Conservation (phyloP, 2,113 vertebrate species). For the Elanus axillaris region DNA sequence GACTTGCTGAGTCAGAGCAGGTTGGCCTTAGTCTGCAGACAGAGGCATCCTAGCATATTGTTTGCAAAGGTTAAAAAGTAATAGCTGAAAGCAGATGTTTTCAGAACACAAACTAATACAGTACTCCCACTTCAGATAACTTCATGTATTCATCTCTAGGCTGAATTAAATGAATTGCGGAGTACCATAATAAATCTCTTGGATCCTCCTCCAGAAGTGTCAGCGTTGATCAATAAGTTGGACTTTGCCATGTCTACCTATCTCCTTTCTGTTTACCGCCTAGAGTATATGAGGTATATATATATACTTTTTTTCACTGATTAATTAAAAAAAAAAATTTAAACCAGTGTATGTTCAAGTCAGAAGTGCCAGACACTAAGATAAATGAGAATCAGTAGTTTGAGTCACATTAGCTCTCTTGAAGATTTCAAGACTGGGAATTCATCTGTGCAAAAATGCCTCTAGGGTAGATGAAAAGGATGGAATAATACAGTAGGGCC, state of each 20-base stretch:
- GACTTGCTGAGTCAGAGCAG: neutral
- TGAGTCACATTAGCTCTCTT: neutral
- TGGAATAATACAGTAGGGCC: neutral
- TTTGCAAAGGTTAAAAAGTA: neutral
- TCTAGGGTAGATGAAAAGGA: neutral
- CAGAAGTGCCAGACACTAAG: neutral
- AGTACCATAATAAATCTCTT: constrained; percentile 91
- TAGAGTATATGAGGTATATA: constrained; percentile 92
- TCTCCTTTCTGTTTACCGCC: constrained; percentile 91
- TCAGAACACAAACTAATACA: neutral
- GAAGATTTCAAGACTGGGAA: neutral
- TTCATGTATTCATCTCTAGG: constrained; percentile 67
- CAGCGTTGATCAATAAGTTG: constrained; percentile 90
- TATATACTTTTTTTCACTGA: neutral
- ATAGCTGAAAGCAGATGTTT: neutral
- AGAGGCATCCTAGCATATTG: neutral
- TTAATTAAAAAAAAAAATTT: neutral
- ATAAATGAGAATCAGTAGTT: neutral
- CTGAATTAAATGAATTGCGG: constrained; percentile 88
- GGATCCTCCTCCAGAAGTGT: constrained; percentile 89
- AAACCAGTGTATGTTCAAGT: neutral
- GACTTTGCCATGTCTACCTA: constrained; percentile 99
- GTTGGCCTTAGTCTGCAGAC: neutral
- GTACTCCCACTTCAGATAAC: neutral
- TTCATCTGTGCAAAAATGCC: neutral